Conservation (phyloP, 2,113 vertebrate species). For the Microtus montanus region DNA sequence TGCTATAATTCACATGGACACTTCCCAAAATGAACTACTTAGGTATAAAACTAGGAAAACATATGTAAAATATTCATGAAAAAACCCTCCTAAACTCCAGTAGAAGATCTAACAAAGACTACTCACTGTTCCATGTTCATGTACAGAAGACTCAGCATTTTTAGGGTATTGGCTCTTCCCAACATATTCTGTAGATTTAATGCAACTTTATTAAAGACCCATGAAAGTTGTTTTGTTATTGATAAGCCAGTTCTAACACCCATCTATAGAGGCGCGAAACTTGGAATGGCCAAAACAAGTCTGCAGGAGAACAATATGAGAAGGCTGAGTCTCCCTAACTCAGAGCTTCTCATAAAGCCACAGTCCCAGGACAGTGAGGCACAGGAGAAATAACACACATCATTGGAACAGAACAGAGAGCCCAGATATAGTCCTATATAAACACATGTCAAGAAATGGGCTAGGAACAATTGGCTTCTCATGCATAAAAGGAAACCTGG, state of each 20-base stretch:
- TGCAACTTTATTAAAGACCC: neutral
- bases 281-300: rapidly evolving
- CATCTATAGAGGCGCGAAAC: neutral
- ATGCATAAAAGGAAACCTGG: neutral
- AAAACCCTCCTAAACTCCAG: neutral
- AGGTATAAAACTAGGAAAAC: neutral
- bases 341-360: neutral
- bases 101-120: neutral
- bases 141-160: neutral
- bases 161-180: neutral
- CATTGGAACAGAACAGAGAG: neutral
- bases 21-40: neutral
- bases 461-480: neutral
- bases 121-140: neutral
- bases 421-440: neutral
- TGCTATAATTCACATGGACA: neutral
- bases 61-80: neutral
- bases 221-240: neutral
- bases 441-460: neutral
- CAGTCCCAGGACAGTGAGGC: neutral
- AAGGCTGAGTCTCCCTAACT: neutral
- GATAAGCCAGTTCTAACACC: neutral
- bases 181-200: neutral
- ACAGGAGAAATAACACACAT: neutral
- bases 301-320: neutral